Evolutionary conservation across 1,140 invertebrate species (phyloP), one percentile per base, ranked within the genome.

Genomic region (Chlorops oryzae): DNA sequence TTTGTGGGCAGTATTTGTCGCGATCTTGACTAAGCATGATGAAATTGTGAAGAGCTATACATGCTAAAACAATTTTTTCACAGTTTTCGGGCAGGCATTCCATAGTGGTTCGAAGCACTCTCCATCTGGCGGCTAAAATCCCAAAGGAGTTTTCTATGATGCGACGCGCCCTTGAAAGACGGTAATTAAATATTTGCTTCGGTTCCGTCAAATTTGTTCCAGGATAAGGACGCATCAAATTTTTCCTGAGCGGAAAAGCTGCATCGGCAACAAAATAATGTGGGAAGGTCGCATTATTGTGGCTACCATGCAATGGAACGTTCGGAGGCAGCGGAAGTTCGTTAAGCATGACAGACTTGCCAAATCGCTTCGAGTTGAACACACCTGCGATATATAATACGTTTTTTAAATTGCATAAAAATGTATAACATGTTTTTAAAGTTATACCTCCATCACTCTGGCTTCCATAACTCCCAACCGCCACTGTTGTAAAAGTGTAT

Each of bases 401-500:
- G 15, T 10, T 32, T 32, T 10, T 32, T 32, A 41, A 20, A 21
- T 7, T 17, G 17, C 13, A 18, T 41, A 13, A 17, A n/a, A n/a
- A n/a, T n/a, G n/a, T n/a, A 13, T 18, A 20, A 17, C 22, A 41
- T 6, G 40, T 41, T 7, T n/a, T 20, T 9, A 20, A 17, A 17
- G 17, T 23, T 20, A n/a, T 41, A 41, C 43, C 43, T 25, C 43
- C 43, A 20, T 45, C 23, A 45, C 43, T 45, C 15, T 45, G 21
- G 24, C 43, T 45, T 13, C 43, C 28, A 45, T 28, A 45, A 32
- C 24, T 32, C 15, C 43, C 10, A 9, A 45, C 15, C 13, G 15
- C 21, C 13, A 45, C 43, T 45, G 4, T 25, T 27, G 22, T 45
- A 24, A 45, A 45, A n/a, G 43, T 45, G 21, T 45, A 45, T 5